Conservation (phyloP, 2,888 invertebrate genomes). For the Ichneumoninae sp. region DNA sequence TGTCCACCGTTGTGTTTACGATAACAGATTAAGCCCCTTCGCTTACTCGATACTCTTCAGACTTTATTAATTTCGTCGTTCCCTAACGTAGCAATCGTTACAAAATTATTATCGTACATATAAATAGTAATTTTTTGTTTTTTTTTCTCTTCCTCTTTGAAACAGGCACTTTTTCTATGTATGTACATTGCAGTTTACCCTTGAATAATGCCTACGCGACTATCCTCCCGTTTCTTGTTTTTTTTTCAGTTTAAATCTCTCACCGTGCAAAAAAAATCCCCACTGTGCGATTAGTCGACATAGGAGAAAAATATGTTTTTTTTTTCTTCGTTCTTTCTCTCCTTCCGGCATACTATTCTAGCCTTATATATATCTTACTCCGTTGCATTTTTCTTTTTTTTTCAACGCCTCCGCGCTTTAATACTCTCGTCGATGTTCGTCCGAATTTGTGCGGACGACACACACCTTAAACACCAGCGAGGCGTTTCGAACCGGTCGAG, state of each 20-base stretch:
- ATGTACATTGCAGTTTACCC: slow-evolving; percentile 64
- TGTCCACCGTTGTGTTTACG: not conserved
- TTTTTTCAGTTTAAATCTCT: slow-evolving; percentile 20
- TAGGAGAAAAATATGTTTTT: not conserved
- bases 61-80: slow-evolving; percentile 71
- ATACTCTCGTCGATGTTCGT: slow-evolving; percentile 15
- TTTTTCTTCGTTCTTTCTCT: slow-evolving; percentile 6
- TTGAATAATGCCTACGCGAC: slow-evolving; percentile 60
- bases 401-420: slow-evolving; percentile 29
- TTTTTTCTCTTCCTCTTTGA: slow-evolving; percentile 55
- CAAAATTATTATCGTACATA: slow-evolving; percentile 77
- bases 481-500: slow-evolving; percentile 10
- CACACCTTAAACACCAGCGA: not conserved
- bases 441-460: not conserved
- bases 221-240: slow-evolving; percentile 5
- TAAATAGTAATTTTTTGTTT: slow-evolving; percentile 60
- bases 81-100: slow-evolving; percentile 75
- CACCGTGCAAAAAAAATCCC: slow-evolving; percentile 15
- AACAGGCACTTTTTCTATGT: slow-evolving; percentile 63
- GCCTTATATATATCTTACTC: slow-evolving; percentile 27
- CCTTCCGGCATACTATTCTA: not conserved
- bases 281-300: slow-evolving; percentile 19
- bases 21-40: not conserved
- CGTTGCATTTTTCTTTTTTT: slow-evolving; percentile 28
- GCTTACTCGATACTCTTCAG: slow-evolving; percentile 66